Conservation (phyloP, 2,113 vertebrate genomes). For the Eulemur macaco region DNA sequence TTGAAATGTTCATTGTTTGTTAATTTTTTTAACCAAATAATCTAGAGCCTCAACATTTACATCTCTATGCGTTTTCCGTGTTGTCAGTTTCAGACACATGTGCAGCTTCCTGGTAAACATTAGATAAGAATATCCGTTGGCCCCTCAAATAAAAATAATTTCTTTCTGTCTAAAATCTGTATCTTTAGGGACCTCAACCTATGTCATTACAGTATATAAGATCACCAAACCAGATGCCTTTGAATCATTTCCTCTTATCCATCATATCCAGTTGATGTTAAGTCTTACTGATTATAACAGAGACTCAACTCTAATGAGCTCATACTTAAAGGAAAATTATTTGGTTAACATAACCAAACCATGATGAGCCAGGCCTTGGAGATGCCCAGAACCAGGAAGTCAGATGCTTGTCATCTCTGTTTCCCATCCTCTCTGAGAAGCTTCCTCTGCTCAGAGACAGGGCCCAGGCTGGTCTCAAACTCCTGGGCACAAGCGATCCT, state of each 20-base stretch:
- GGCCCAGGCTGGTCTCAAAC: too few relatives aligned
- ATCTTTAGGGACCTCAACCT: neutral
- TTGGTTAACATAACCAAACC: neutral
- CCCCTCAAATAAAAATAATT: neutral
- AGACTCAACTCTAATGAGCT: neutral
- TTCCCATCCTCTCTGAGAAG: neutral
- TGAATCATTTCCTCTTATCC: neutral
- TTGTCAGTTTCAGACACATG: neutral
- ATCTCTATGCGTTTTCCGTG: neutral
- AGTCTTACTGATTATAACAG: neutral
- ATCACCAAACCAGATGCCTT: neutral
- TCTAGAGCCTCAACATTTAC: neutral
- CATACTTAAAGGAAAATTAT: neutral
- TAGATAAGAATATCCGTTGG: neutral
- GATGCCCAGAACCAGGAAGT: neutral
- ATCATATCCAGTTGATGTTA: neutral
- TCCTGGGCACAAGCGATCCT: too few relatives aligned
- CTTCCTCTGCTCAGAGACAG: neutral
- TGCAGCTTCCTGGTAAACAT: neutral
- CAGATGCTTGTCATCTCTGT: neutral
- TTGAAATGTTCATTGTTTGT: neutral
- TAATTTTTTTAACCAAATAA: neutral
- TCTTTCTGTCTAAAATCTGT: neutral
- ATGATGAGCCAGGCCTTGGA: neutral
- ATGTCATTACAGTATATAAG: neutral